Percentiles rank a stretch among this genome's conserved stretches.
Evolutionary conservation across 2,888 invertebrate genomes (phyloP).

Genomic region (Aporophyla lueneburgensis): DNA sequence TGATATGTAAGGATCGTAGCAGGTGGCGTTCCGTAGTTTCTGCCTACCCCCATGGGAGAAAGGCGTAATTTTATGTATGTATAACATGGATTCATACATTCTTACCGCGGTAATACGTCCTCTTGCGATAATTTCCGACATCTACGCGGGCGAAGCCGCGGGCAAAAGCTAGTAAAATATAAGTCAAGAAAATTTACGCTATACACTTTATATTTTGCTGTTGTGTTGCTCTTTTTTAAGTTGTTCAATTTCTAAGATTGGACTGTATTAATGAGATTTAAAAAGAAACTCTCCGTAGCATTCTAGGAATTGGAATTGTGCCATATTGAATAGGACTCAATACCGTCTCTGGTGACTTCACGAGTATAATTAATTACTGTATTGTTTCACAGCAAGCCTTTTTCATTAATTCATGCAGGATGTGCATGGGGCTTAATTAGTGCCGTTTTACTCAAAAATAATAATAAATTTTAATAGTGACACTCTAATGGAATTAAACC

Average conservation of each 20-base stretch:
- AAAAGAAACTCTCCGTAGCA: neutral
- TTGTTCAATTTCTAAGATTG: neutral
- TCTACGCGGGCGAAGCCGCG: too few relatives aligned
- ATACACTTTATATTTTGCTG: neutral
- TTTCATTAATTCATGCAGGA: too few relatives aligned
- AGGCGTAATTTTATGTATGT: too few relatives aligned
- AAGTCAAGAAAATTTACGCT: slow-evolving; percentile 3
- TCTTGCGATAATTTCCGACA: too few relatives aligned
- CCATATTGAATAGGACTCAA: neutral
- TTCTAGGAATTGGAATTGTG: neutral
- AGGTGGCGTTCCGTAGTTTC: too few relatives aligned
- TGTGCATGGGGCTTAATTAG: neutral
- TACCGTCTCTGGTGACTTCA: neutral
- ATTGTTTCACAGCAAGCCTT: too few relatives aligned
- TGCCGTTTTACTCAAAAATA: neutral
- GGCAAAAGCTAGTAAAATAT: too few relatives aligned
- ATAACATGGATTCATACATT: too few relatives aligned
- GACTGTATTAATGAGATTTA: slow-evolving; percentile 4
- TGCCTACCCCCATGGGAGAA: too few relatives aligned
- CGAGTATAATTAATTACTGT: slow-evolving; percentile 5
- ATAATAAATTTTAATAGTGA: neutral
- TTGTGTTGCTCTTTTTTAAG: neutral
- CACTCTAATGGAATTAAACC: neutral
- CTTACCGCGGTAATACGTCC: too few relatives aligned
- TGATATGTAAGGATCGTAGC: too few relatives aligned